Evolutionary conservation across 2,888 invertebrate genomes (phyloP).

Genomic region (Tubulanus polymorphus): DNA sequence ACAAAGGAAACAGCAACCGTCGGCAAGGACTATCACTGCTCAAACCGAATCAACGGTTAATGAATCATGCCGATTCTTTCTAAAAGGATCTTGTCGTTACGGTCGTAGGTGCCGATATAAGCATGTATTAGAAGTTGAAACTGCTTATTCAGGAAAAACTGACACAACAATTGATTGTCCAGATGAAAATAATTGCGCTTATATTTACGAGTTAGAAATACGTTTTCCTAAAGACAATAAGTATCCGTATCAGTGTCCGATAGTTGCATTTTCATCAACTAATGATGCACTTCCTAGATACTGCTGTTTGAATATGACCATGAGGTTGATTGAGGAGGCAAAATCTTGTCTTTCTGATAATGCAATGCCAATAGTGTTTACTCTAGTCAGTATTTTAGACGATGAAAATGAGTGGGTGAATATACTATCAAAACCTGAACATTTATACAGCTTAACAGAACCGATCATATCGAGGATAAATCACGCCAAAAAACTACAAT

Average conservation of each 20-base stretch:
- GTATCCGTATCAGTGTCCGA: constrained; percentile 39
- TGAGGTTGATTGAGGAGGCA: constrained; percentile 31
- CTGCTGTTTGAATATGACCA: constrained; percentile 36
- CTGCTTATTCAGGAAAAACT: constrained; percentile 4
- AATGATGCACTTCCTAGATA: constrained; percentile 27
- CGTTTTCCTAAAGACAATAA: constrained; percentile 35
- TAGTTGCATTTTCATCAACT: constrained; percentile 36
- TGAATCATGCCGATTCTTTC: constrained; percentile 32
- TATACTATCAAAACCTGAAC: constrained; percentile 25
- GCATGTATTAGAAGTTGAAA: constrained; percentile 19
- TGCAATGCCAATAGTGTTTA: constrained; percentile 37
- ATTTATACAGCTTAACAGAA: constrained; percentile 27
- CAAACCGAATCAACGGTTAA: constrained; percentile 3
- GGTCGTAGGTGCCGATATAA: constrained; percentile 29
- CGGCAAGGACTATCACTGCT: constrained; percentile 5
- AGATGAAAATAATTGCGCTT: neutral
- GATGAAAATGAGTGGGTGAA: constrained; percentile 28
- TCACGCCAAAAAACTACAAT: neutral
- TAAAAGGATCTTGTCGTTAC: constrained; percentile 37
- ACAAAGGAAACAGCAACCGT: neutral
- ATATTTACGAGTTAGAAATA: constrained; percentile 35
- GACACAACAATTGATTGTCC: neutral
- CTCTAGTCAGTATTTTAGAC: constrained; percentile 38
- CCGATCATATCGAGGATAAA: constrained; percentile 12
- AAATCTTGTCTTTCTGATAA: constrained; percentile 23